These are phyloP conservation scores for Glomeris maerens DNA, from an alignment of 1,140 invertebrate species.

Conservation along the genomic window DNA sequence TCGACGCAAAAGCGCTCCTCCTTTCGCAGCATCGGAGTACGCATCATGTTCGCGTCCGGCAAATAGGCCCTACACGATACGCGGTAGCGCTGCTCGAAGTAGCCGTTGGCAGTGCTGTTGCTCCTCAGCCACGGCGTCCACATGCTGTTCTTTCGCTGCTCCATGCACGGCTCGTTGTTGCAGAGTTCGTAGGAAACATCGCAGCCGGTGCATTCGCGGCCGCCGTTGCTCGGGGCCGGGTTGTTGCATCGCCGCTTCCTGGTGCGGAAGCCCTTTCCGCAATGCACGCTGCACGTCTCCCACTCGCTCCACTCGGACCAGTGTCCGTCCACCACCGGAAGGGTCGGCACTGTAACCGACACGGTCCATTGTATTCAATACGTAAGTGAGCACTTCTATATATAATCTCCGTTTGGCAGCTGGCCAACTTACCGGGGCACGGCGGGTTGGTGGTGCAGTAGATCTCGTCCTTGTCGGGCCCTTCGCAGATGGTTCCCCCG, in stretches of 20 bases:
- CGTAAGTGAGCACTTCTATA: constrained; percentile 15
- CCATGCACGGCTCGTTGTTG: constrained; percentile 49
- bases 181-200: constrained; percentile 45
- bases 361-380: too few relatives aligned
- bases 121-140: constrained; percentile 63
- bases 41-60: constrained; percentile 42
- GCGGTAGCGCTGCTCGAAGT: constrained; percentile 55
- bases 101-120: constrained; percentile 38
- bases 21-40: constrained; percentile 51
- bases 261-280: constrained; percentile 25
- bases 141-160: constrained; percentile 45
- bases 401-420: background rate
- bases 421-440: constrained; percentile 44
- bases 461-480: constrained; percentile 43
- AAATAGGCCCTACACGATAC: constrained; percentile 62
- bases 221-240: constrained; percentile 42
- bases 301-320: constrained; percentile 32
- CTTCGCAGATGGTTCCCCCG: constrained; percentile 30
- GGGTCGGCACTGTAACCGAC: constrained; percentile 48
- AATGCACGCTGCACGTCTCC: constrained; percentile 26
- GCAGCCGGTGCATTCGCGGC: constrained; percentile 50
- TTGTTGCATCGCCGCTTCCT: constrained; percentile 46
- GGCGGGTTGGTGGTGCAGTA: constrained; percentile 62
- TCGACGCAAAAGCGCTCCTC: constrained; percentile 57
- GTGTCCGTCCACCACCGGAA: constrained; percentile 32